These are phyloP conservation scores for Dynastes hyllus DNA, from an alignment of 2,888 invertebrate species.

Conservation along the genomic window DNA sequence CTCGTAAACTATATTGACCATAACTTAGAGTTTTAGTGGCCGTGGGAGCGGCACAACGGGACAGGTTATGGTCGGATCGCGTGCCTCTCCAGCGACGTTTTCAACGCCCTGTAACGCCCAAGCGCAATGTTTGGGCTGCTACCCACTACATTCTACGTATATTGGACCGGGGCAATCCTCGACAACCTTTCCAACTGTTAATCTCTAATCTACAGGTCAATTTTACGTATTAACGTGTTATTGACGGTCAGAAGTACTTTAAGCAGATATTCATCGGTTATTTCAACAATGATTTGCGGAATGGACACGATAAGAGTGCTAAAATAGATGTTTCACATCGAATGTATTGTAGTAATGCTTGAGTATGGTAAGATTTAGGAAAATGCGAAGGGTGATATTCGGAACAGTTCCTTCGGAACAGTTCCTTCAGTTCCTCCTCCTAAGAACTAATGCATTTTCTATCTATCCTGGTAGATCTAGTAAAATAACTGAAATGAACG, in stretches of 20 bases:
- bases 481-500: too few species aligned
- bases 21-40: slow-evolving; percentile 61
- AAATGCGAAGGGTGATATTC: too few species aligned
- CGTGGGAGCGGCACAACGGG: slow-evolving; percentile 59
- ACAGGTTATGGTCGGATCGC: slow-evolving; percentile 63
- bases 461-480: too few species aligned
- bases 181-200: slow-evolving; percentile 33
- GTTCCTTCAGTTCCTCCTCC: too few species aligned
- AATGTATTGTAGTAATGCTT: too few species aligned
- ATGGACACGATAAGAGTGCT: too few species aligned
- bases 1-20: slow-evolving; percentile 64
- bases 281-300: not conserved
- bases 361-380: too few species aligned
- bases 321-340: too few species aligned
- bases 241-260: slow-evolving; percentile 20
- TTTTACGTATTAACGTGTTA: slow-evolving; percentile 32
- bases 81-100: slow-evolving; percentile 56
- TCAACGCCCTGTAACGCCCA: slow-evolving; percentile 52
- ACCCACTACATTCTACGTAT: not conserved
- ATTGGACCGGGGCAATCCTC: slow-evolving; percentile 19
- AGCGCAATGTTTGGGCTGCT: slow-evolving; percentile 12
- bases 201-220: slow-evolving; percentile 42
- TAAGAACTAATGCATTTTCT: too few species aligned
- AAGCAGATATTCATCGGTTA: slow-evolving; percentile 7
- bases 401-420: too few species aligned